These are phyloP conservation scores for Myrmecophaga tridactyla DNA, from an alignment of 2,113 vertebrate species.

Conservation along the genomic window DNA sequence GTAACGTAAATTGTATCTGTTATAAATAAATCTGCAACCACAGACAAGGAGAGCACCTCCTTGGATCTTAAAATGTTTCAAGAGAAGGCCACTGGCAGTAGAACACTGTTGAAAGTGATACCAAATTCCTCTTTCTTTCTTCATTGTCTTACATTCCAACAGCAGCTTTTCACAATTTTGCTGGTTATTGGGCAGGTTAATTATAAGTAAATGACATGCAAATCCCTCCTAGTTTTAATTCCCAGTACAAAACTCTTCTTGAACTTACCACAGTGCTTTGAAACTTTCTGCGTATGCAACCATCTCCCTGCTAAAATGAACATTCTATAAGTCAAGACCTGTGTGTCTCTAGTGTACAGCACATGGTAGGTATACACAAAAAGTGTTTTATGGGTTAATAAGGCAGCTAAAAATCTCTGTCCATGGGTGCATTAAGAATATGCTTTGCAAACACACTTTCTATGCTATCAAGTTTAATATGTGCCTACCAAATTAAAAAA, in stretches of 20 bases:
- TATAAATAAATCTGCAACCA: background rate
- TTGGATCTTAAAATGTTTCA: background rate
- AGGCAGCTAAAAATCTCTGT: background rate
- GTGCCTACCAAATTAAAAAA: background rate
- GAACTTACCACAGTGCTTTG: background rate
- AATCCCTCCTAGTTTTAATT: background rate
- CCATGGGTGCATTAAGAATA: background rate
- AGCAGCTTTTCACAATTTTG: background rate
- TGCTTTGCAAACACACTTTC: background rate
- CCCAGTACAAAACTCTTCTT: background rate
- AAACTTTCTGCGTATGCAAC: background rate
- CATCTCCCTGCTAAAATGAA: background rate
- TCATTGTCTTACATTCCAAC: background rate
- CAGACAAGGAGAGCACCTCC: background rate
- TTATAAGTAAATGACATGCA: background rate
- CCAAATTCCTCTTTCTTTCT: background rate
- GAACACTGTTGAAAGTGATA: background rate
- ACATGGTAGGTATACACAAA: background rate
- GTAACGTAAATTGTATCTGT: background rate
- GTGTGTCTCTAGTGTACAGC: background rate
- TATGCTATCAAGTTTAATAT: conserved; percentile 15
- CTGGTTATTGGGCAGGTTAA: background rate
- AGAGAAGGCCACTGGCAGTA: background rate
- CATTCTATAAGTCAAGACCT: background rate
- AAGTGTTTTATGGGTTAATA: background rate